These are phyloP conservation scores for Squalus acanthias DNA, from an alignment of 2,797 vertebrate genomes.

Conservation along the genomic window DNA sequence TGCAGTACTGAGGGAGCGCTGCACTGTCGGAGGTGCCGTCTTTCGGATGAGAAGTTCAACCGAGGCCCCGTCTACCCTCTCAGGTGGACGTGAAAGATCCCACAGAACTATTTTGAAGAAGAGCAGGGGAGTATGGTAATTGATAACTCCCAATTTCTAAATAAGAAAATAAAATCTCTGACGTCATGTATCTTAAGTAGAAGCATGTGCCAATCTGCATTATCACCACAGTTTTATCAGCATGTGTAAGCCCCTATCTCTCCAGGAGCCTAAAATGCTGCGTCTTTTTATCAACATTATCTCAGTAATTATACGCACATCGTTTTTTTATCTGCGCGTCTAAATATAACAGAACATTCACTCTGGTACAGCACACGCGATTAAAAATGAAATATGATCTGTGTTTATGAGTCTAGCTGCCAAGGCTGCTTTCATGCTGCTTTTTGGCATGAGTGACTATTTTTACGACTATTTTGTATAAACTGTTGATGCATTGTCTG, in stretches of 20 bases:
- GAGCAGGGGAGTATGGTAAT: background rate
- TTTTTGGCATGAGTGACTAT: conserved; percentile 12
- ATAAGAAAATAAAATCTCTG: conserved; percentile 24
- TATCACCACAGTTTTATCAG: background rate
- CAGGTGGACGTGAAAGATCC: background rate
- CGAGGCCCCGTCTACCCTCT: too few relatives aligned
- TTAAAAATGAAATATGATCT: conserved; percentile 33
- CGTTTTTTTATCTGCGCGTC: conserved; percentile 4
- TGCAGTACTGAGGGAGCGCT: background rate
- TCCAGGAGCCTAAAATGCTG: conserved; percentile 4
- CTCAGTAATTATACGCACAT: conserved; percentile 9
- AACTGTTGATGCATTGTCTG: conserved; percentile 31
- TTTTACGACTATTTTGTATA: conserved; percentile 32
- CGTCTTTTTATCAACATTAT: background rate
- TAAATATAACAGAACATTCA: conserved; percentile 24
- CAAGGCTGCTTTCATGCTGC: conserved; percentile 22
- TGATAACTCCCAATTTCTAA: background rate
- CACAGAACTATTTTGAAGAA: background rate
- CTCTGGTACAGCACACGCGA: conserved; percentile 24
- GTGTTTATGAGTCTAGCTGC: conserved; percentile 27
- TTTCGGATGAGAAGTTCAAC: background rate
- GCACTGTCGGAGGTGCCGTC: background rate
- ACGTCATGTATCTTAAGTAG: background rate
- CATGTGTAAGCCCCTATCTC: background rate
- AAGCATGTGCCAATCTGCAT: background rate